These are phyloP conservation scores for Yponomeuta sedellus DNA, from an alignment of 2,888 invertebrate genomes.

Conservation along the genomic window DNA sequence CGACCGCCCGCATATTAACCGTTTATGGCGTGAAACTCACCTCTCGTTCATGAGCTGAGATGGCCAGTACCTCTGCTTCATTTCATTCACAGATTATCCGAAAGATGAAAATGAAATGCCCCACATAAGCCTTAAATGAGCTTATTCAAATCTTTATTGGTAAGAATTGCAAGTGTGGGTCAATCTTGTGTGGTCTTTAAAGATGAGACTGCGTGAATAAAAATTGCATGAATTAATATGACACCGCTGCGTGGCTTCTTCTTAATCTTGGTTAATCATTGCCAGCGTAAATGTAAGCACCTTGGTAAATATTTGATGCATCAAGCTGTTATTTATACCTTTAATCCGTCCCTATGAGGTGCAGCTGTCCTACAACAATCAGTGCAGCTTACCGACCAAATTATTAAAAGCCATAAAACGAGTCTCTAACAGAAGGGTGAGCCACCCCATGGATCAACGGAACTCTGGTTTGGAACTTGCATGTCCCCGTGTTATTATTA, in stretches of 20 bases:
- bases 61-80: constrained; percentile 4
- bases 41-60: neutral
- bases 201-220: neutral
- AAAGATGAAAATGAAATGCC: neutral
- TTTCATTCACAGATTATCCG: constrained; percentile 10
- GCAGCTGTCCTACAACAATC: constrained; percentile 71
- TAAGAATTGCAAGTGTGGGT: neutral
- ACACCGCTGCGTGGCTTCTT: neutral
- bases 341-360: constrained; percentile 52
- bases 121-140: constrained; percentile 7
- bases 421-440: constrained; percentile 67
- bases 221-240: neutral
- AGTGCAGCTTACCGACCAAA: constrained; percentile 69
- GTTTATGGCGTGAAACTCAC: constrained; percentile 55
- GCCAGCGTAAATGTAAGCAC: neutral
- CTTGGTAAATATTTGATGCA: constrained; percentile 29
- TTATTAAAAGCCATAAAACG: constrained; percentile 76
- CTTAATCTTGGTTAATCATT: neutral
- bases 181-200: neutral
- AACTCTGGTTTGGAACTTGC: constrained; percentile 54
- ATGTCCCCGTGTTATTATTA: constrained; percentile 60
- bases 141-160: neutral
- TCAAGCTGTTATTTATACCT: constrained; percentile 40
- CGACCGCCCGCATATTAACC: constrained; percentile 45
- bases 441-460: constrained; percentile 49